Evolutionary conservation across 2,888 invertebrate species (phyloP).

Genomic region (Hypomecis atomaria): DNA sequence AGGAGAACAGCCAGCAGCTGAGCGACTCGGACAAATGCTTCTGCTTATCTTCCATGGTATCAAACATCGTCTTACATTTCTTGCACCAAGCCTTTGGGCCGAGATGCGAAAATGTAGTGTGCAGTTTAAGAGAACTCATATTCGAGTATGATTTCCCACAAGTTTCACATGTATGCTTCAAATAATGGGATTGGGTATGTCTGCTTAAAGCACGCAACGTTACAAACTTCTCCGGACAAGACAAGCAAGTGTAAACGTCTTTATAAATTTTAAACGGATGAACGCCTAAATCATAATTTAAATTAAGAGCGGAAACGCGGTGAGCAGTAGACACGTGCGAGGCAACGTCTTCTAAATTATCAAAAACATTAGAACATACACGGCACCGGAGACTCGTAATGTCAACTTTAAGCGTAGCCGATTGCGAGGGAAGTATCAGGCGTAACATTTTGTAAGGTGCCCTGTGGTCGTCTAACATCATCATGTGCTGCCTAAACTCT

Average conservation of each 20-base stretch:
- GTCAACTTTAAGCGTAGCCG: conserved; percentile 39
- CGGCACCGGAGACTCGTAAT: conserved; percentile 49
- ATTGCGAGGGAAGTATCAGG: conserved; percentile 13
- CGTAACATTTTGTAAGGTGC: conserved; percentile 27
- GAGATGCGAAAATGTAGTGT: conserved; percentile 29
- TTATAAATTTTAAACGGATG: conserved; percentile 40
- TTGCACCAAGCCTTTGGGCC: conserved; percentile 32
- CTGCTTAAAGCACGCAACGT: conserved; percentile 38
- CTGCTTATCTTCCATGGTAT: conserved; percentile 20
- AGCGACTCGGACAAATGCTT: conserved; percentile 25
- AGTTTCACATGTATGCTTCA: conserved; percentile 39
- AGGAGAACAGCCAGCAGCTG: conserved; percentile 30
- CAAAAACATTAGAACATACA: conserved; percentile 45
- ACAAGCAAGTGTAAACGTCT: conserved; percentile 33
- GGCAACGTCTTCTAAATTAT: conserved; percentile 47
- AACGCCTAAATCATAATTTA: conserved; percentile 48
- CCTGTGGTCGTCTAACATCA: conserved; percentile 43
- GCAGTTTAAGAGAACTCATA: conserved; percentile 32
- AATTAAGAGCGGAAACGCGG: conserved; percentile 39
- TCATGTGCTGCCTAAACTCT: conserved; percentile 55
- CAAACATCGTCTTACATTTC: conserved; percentile 35
- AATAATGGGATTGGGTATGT: conserved; percentile 38
- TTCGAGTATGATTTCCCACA: conserved; percentile 41
- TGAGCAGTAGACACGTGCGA: conserved; percentile 47
- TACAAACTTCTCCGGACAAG: conserved; percentile 36